Evolutionary conservation across 2,888 invertebrate species (phyloP), one percentile per base, ranked within the genome.

Genomic region (Epiblema foenella): DNA sequence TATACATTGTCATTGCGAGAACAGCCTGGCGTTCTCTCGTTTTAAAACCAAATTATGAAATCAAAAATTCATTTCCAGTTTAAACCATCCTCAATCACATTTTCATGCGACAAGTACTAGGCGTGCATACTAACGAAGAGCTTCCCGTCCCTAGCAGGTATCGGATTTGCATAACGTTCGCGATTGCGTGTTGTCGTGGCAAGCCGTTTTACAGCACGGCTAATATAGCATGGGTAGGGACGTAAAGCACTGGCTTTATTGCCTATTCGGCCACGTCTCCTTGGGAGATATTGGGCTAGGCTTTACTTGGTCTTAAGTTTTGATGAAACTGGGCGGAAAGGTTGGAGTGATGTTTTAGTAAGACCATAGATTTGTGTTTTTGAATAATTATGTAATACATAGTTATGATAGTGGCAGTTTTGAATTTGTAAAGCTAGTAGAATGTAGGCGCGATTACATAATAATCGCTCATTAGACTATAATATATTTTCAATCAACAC

Each of bases 171-270:
- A 69, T 69, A 68, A 59, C 51, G 24, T 52, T 20, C 33, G 59
- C 52, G 51, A 64, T 18, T 49, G 59, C 18, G 64, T 64, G 51
- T 69, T 69, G 69, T 69, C 69, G 57, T 46, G 64, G 39, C 64
- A 58, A 57, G 51, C 58, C 68, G 62, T 63, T 69, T 69, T 51
- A 49, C 59, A 65, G 69, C 63, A 60, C 49, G 51, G 69, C 64
- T 59, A 69, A 69, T 69, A 69, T 66, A 70, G 66, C 66, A 65
- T 42, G 29, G 33, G 54, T 37, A 24, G 20, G 52, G 37, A 49
- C 66, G 59, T 70, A 66, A 70, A 70, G 59, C 24, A 54, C 54
- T n/a, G 57, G 60, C 59, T 70, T 70, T 66, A 70, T 66, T 20
- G 66, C 70, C 65, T 54, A 56, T 70, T 54, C 60, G 58, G 66